Base-by-base conservation (phyloP, 2,888 invertebrate genomes). In the Hedya salicella region DNA sequence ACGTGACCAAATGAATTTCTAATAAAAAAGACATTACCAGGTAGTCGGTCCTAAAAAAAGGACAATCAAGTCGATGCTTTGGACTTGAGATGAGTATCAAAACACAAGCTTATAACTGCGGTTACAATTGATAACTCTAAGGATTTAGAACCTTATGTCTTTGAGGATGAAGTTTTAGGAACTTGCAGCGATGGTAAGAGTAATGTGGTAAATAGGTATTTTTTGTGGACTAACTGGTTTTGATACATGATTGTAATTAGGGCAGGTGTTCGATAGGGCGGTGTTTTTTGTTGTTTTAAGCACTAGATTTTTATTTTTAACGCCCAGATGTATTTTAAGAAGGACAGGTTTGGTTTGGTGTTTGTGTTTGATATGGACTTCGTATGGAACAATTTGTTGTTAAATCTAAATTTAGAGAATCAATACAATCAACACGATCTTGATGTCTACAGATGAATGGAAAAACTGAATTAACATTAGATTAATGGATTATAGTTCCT, bases 1-100 rank as follows among this genome's bases (percentile, higher is more conserved):
- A 75, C 52, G 19, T 19, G 42, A 59, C 57, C 65, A 52, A 70
- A 68, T 62, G 71, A 68, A 75, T 71, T 79, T 79, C 77, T 71
- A 82, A 85, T 82, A 88, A 87, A 86, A 87, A 88, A 87, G 77
- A 84, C 82, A 85, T 86, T 83, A 86, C 80, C 77, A 78, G 83
- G 86, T 85, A 86, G 88, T 85, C 80, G 74, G 64, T 74, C 67
- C 70, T 63, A 71, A 81, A 82, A 85, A 68, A 57, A 63, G 32
- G 63, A 62, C 39, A 44, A 68, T 68, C 68, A 59, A 67, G 67
- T 53, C 52, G 78, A 80, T 73, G 72, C 78, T 73, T 69, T 68
- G 69, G 75, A 73, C 70, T 75, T 70, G 70, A 81, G 80, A 81
- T 77, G 78, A 76, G 71, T 70, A 72, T 68, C 61, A 71, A 54